Evolutionary conservation across 35 echinoderm and acorn worm species (phyloP).

Genomic region (Heliocidaris erythrogramma): DNA sequence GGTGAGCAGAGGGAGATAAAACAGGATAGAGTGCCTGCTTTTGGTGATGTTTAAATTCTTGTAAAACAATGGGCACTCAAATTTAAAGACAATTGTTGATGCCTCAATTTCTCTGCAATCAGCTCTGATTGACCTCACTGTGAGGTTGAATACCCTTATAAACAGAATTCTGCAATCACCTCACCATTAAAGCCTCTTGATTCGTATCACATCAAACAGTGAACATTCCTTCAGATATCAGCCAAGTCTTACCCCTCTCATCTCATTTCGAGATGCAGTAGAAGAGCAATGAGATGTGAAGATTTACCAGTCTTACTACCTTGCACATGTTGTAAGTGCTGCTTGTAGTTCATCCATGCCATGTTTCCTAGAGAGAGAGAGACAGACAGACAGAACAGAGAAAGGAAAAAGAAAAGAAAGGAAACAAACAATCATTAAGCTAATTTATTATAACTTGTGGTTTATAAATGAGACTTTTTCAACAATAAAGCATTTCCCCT

Average conservation of each 20-base stretch:
- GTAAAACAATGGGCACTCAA: neutral
- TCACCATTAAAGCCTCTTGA: neutral
- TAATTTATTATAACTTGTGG: neutral
- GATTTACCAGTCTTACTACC: constrained; percentile 17
- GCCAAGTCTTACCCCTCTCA: neutral
- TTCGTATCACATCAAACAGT: neutral
- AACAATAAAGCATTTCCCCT: neutral
- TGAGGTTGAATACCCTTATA: neutral
- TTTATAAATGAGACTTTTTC: neutral
- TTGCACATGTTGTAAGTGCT: constrained; percentile 30
- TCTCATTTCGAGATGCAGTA: neutral
- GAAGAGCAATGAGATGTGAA: neutral
- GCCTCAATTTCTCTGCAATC: neutral
- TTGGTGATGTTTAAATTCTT: neutral
- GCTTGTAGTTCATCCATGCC: constrained; percentile 36
- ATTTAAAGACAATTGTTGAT: neutral
- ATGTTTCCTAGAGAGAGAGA: constrained; percentile 6
- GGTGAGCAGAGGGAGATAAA: no score
- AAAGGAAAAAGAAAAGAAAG: neutral
- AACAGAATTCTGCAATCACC: neutral
- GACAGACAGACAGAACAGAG: neutral
- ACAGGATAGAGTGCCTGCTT: neutral
- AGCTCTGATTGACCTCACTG: neutral
- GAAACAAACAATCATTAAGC: neutral
- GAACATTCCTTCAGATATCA: neutral